Evolutionary conservation across 2,113 vertebrate genomes (phyloP).

Genomic region (Ochotona princeps): DNA sequence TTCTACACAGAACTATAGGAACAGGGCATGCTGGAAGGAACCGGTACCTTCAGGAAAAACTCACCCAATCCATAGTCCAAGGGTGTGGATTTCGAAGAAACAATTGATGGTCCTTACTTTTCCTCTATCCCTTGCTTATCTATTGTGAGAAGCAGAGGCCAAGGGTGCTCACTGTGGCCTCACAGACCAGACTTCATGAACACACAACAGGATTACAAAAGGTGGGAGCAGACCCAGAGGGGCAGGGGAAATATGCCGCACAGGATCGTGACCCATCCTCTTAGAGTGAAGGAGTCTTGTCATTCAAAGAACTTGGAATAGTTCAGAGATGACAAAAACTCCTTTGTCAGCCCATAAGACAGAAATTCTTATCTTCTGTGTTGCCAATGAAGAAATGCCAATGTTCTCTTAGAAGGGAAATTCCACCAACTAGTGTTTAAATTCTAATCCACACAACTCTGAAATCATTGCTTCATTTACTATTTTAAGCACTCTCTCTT

Average conservation of each 20-base stretch:
- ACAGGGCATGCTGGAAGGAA: neutral
- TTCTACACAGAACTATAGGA: neutral
- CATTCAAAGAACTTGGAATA: neutral
- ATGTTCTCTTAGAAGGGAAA: neutral
- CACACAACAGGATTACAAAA: neutral
- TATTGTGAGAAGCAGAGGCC: neutral
- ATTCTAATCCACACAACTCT: neutral
- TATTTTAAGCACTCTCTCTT: neutral
- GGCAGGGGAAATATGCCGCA: neutral
- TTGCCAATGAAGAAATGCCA: neutral
- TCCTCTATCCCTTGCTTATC: neutral
- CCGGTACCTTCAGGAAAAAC: neutral
- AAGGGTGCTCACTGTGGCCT: neutral
- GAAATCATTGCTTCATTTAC: neutral
- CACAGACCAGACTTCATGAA: neutral
- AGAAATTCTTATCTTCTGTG: neutral
- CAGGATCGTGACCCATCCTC: too few species aligned
- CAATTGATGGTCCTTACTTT: neutral
- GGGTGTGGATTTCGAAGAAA: neutral
- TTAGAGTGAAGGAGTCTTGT: neutral
- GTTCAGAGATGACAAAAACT: neutral
- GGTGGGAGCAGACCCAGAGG: neutral
- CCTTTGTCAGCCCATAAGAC: neutral
- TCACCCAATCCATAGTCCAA: neutral
- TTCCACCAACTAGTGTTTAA: neutral